Base-by-base conservation (phyloP, 1,140 invertebrate species). In the Nixonia krombeini region DNA sequence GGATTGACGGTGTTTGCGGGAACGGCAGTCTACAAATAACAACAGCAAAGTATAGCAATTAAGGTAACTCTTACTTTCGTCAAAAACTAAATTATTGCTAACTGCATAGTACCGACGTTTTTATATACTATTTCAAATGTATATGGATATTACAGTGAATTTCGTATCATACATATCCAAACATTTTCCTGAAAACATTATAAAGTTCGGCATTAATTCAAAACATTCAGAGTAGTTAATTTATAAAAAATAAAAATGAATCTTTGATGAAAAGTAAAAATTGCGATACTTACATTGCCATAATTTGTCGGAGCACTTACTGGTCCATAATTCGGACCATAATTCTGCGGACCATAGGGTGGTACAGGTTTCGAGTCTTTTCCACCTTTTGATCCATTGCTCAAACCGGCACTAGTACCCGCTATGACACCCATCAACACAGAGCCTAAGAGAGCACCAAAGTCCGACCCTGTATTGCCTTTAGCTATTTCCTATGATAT, bases 331-430 rank as follows among this genome's bases (percentile, higher is more conserved):
- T 6, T 6, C 6, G 31, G 9, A n/a, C n/a, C n/a, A n/a, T n/a
- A n/a, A n/a, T 33, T 28, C 3, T 23, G 26, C 17, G 58, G 26
- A 3, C 49, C 62, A 47, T 58, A 65, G 42, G 63, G 28, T 17
- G 50, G 29, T 1, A 3, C 23, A 3, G 21, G 18, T 4, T 9
- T 0, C 2, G 31, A 29, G 3, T 37, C 12, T 9, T 23, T 29
- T 1, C 33, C 23, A 7, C 45, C 51, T 26, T 51, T 65, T 0
- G 69, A 70, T 4, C 58, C 52, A 5, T 72, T 76, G 37, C 78
- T 84, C 1, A 80, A 62, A 8, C 81, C 81, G 2, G 79, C 75
- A 31, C 82, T 85, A 0, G 78, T 65, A 0, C 84, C 84, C 7
- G 81, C 72, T 4, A 81, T 46, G 0, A 77, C 45, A 10, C 83